These are phyloP conservation scores for Drosophila ercepeae DNA, from an alignment of 1,140 invertebrate genomes.

Conservation along the genomic window DNA sequence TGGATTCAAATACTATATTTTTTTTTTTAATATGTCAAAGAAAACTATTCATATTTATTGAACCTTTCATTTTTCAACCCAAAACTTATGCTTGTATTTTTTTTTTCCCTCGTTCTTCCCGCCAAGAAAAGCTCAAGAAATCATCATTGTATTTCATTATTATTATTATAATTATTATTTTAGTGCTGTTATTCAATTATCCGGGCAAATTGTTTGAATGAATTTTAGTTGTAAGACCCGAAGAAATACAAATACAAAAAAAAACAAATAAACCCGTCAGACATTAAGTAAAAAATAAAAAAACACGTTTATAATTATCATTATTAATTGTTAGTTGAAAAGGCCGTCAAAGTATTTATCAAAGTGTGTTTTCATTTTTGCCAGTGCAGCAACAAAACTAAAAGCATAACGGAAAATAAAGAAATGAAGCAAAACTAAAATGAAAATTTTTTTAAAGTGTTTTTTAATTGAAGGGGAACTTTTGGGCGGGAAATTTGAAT, in stretches of 20 bases:
- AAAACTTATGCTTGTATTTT: constrained; percentile 6
- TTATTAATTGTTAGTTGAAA: constrained; percentile 59
- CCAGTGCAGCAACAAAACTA: constrained; percentile 27
- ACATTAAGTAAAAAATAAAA: constrained; percentile 4
- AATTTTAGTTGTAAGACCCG: constrained; percentile 29
- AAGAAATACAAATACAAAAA: background rate
- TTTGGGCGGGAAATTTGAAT: background rate
- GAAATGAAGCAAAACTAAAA: constrained; percentile 49
- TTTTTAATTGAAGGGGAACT: too few relatives aligned
- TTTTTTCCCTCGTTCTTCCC: background rate
- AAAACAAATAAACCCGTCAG: background rate
- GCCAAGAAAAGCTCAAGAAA: background rate
- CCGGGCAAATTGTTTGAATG: constrained; percentile 13
- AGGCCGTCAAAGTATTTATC: constrained; percentile 71
- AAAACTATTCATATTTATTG: constrained; percentile 24
- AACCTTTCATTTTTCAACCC: constrained; percentile 7
- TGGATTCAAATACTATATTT: constrained; percentile 59
- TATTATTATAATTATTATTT: constrained; percentile 1
- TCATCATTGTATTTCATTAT: constrained; percentile 22
- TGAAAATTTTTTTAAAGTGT: constrained; percentile 2
- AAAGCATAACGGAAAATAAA: constrained; percentile 44
- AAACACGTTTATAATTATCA: constrained; percentile 20
- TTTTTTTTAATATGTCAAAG: constrained; percentile 25
- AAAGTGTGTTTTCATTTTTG: constrained; percentile 38
- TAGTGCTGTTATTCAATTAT: constrained; percentile 38